phyloP scores from a whole-genome alignment of 2,797 vertebrate genomes.

The Phylloscopus collybita region DNA sequence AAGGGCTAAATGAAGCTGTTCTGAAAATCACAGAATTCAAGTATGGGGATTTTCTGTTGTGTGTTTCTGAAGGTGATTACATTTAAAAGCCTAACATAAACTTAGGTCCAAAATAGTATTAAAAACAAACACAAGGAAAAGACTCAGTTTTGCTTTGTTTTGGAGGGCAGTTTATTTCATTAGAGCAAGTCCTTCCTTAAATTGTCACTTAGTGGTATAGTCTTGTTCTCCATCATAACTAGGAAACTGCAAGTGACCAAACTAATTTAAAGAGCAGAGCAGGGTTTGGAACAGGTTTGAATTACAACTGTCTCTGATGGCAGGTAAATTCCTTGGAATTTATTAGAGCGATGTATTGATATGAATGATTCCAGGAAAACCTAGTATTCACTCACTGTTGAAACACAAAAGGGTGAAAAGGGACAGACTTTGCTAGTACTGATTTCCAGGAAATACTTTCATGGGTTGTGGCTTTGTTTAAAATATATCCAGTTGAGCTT shows the following conservation, averaged over 20 bases:
- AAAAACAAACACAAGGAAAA: background rate
- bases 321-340: background rate
- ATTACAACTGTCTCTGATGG: background rate
- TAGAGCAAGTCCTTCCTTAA: background rate
- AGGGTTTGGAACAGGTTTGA: background rate
- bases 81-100: background rate
- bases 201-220: background rate
- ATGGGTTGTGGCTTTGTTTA: slow-evolving; percentile 22
- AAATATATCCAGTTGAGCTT: slow-evolving; percentile 4
- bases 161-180: background rate
- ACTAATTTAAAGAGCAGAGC: background rate
- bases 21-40: background rate
- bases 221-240: background rate
- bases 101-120: background rate
- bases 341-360: background rate
- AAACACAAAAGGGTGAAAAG: slow-evolving; percentile 17
- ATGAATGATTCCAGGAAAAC: background rate
- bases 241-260: background rate
- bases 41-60: background rate
- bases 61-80: background rate
- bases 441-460: slow-evolving; percentile 35
- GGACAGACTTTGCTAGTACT: background rate
- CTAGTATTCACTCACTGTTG: background rate
- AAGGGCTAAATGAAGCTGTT: background rate
- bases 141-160: background rate